These are phyloP conservation scores for Unio pictorum DNA, from an alignment of 2,888 invertebrate genomes.

Conservation along the genomic window DNA sequence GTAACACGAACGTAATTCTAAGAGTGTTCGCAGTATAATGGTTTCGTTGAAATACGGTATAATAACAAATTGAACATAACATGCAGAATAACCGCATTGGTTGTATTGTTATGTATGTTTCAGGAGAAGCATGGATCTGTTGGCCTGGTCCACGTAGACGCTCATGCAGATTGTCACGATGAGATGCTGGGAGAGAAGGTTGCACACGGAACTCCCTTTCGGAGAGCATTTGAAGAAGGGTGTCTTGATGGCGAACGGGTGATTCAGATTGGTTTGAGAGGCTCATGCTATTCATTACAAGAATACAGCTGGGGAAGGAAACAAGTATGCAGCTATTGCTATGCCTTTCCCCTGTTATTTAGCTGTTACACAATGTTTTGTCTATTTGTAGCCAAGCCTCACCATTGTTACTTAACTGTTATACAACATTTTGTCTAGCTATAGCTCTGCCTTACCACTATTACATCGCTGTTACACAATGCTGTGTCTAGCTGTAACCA, in stretches of 20 bases:
- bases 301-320: conserved; percentile 62
- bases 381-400: neutral
- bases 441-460: too few species aligned
- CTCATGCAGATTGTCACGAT: conserved; percentile 69
- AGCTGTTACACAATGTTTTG: too few species aligned
- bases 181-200: conserved; percentile 64
- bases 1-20: too few species aligned
- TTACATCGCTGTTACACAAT: too few species aligned
- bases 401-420: neutral
- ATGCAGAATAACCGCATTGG: too few species aligned
- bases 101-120: neutral
- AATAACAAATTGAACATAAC: too few species aligned
- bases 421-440: too few species aligned
- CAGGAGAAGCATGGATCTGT: conserved; percentile 70
- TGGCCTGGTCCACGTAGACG: conserved; percentile 70
- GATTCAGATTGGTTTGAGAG: conserved; percentile 70
- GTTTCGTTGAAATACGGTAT: too few species aligned
- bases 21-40: too few species aligned
- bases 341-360: neutral
- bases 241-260: conserved; percentile 64
- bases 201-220: conserved; percentile 70
- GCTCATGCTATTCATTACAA: conserved; percentile 51
- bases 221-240: conserved; percentile 69
- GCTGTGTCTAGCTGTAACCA: too few species aligned
- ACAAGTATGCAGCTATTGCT: conserved; percentile 47